Conservation (phyloP, 2,113 vertebrate species). For the Falco punctatus region DNA sequence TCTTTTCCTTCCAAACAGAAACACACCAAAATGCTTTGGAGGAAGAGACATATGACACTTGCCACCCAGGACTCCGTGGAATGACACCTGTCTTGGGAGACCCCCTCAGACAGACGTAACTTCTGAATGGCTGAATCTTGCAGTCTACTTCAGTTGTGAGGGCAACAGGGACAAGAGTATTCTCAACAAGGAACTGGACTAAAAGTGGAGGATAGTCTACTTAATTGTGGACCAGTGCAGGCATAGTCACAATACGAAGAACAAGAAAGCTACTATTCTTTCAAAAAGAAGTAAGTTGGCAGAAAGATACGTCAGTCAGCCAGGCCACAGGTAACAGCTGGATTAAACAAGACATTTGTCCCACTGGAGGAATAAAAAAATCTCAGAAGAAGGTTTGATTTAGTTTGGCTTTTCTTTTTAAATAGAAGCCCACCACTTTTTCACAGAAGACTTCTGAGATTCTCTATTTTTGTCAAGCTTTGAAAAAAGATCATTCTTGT, state of each 20-base stretch:
- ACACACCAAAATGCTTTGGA: not conserved
- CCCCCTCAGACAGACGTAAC: not conserved
- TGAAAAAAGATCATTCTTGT: not conserved
- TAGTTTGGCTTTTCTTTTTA: not conserved
- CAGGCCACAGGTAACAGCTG: not conserved
- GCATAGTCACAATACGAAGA: not conserved
- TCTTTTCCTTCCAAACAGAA: not conserved
- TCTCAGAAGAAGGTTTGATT: not conserved
- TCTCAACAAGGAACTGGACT: not conserved
- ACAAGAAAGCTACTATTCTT: not conserved
- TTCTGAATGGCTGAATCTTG: not conserved
- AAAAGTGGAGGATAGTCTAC: not conserved
- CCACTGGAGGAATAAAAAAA: not conserved
- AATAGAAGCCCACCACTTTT: not conserved
- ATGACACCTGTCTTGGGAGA: rapidly evolving
- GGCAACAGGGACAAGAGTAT: not conserved
- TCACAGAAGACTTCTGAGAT: not conserved
- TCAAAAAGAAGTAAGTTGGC: not conserved
- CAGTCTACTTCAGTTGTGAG: not conserved
- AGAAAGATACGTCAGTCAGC: not conserved
- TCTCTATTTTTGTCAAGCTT: not conserved
- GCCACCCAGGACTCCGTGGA: not conserved
- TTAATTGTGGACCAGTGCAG: not conserved
- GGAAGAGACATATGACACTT: not conserved
- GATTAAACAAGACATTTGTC: not conserved